Evolutionary conservation across 2,797 vertebrate species (phyloP).

Genomic region (Kryptolebias ocellatus): DNA sequence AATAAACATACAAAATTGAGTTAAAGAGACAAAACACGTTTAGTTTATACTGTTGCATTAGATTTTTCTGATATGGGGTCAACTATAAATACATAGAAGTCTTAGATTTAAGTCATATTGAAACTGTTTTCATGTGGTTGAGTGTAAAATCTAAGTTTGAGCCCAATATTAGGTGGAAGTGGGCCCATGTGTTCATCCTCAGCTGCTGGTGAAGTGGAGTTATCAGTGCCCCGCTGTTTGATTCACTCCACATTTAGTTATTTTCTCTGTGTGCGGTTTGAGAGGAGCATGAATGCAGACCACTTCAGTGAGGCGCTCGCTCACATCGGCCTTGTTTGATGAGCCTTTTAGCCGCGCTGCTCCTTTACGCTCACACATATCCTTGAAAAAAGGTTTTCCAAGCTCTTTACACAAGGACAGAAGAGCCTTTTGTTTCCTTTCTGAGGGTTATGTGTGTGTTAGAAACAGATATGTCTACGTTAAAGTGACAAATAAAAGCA

Average conservation of each 20-base stretch:
- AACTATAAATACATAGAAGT: too few relatives aligned
- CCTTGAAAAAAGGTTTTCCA: slow-evolving; percentile 53
- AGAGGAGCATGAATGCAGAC: slow-evolving; percentile 25
- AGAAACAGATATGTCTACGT: slow-evolving; percentile 34
- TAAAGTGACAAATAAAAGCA: slow-evolving; percentile 48
- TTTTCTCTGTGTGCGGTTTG: slow-evolving; percentile 11
- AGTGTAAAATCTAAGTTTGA: not conserved
- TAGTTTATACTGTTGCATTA: too few relatives aligned
- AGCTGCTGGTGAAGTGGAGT: slow-evolving; percentile 1
- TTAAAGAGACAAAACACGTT: too few relatives aligned
- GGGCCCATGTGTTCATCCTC: slow-evolving; percentile 4
- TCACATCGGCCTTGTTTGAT: slow-evolving; percentile 52
- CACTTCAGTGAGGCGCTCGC: slow-evolving; percentile 39
- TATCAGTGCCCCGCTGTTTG: not conserved
- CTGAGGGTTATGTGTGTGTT: slow-evolving; percentile 28
- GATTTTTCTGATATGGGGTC: too few relatives aligned
- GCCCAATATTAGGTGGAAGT: not conserved
- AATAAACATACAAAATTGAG: too few relatives aligned
- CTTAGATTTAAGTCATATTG: too few relatives aligned
- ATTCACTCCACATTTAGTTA: slow-evolving; percentile 30
- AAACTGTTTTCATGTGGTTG: too few relatives aligned
- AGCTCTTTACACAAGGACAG: slow-evolving; percentile 54
- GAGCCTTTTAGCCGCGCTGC: slow-evolving; percentile 59
- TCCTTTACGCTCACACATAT: slow-evolving; percentile 53
- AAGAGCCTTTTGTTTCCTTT: slow-evolving; percentile 37